Conservation (phyloP, 2,797 vertebrate genomes). For the Platalea minor region DNA sequence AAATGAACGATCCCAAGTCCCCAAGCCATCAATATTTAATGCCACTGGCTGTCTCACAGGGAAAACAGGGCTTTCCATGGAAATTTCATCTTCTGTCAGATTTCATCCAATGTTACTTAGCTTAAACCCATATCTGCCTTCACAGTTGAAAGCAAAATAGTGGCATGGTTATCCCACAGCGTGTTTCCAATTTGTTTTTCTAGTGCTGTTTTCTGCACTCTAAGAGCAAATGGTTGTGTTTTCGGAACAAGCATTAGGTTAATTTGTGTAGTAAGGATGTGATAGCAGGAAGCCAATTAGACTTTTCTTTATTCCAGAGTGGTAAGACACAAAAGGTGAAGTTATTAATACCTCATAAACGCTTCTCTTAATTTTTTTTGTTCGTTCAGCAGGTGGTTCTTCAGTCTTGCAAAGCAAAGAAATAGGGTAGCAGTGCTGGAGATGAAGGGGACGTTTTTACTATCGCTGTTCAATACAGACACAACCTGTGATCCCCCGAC, state of each 20-base stretch:
- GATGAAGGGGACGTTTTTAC: not conserved
- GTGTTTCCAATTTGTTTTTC: not conserved
- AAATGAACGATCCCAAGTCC: not conserved
- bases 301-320: not conserved
- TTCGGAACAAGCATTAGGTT: not conserved
- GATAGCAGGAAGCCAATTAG: not conserved
- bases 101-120: not conserved
- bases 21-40: not conserved
- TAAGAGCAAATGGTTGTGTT: not conserved
- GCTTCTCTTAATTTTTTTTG: not conserved
- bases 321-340: not conserved
- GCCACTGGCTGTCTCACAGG: not conserved
- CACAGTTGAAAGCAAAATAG: not conserved
- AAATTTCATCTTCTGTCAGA: not conserved
- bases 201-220: not conserved
- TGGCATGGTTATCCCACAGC: not conserved
- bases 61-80: not conserved
- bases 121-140: not conserved
- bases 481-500: not conserved
- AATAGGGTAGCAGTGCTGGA: not conserved
- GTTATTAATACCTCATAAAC: not conserved
- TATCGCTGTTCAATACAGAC: not conserved
- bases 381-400: not conserved
- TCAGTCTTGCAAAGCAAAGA: not conserved
- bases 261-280: not conserved